A percentile compares a stretch with the other conserved stretches of the same genome.
These are phyloP conservation scores for Cephalopholis sonnerati DNA, from an alignment of 2,113 vertebrate species.

Conservation along the genomic window DNA sequence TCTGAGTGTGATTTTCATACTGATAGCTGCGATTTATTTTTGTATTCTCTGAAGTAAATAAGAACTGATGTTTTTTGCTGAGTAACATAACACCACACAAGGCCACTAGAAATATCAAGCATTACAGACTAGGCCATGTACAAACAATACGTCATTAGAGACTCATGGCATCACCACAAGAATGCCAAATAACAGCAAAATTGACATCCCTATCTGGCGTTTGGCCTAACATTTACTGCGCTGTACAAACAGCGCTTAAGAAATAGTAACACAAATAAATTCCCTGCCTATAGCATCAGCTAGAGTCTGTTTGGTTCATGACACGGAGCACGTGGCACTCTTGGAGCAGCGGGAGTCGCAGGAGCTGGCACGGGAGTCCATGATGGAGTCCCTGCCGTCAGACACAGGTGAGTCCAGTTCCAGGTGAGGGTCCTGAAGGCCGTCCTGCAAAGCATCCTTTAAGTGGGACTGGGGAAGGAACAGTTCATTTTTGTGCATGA, in stretches of 20 bases:
- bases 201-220: constrained; percentile 17
- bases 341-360: constrained; percentile 78
- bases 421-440: constrained; percentile 73
- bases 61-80: constrained; percentile 6
- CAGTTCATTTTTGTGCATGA: not conserved
- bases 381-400: constrained; percentile 73
- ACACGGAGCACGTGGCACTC: constrained; percentile 80
- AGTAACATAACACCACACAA: constrained; percentile 6
- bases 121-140: constrained; percentile 30
- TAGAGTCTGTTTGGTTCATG: constrained; percentile 37
- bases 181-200: constrained; percentile 27
- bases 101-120: constrained; percentile 16
- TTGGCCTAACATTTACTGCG: constrained; percentile 2
- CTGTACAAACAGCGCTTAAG: constrained; percentile 15
- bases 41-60: constrained; percentile 2
- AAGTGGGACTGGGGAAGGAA: constrained; percentile 72
- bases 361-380: constrained; percentile 72
- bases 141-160: constrained; percentile 13
- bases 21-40: constrained; percentile 1
- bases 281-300: not conserved
- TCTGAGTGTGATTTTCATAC: constrained; percentile 15
- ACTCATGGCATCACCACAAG: constrained; percentile 1
- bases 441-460: constrained; percentile 77
- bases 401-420: constrained; percentile 71
- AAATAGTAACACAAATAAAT: not conserved